Evolutionary conservation across 2,888 invertebrate species (phyloP), one percentile per base, ranked within the genome.

Genomic region (Merodon equestris): DNA sequence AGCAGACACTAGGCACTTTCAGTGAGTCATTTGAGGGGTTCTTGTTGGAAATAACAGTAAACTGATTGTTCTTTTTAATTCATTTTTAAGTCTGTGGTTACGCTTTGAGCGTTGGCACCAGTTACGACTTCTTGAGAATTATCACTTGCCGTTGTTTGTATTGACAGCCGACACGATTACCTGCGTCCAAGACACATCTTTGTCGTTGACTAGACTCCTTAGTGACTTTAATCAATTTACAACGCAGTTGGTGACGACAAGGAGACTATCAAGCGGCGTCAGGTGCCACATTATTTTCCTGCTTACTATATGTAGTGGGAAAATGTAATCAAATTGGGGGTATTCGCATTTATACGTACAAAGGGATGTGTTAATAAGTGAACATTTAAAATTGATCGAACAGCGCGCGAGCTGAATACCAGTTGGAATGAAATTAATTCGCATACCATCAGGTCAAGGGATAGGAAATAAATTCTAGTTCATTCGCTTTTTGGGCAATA

Each of bases 241-340:
- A 61, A 27, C 60, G 27, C 54, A 45, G 40, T 71, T 50, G 48
- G 34, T 61, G 17, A 18, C 40, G 70, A 61, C 61, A 61, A 47
- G 71, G 56, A 42, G 17, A 14, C 71, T 34, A 56, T 71, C 61
- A 63, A 71, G 61, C 18, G 70, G 70, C 71, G 71, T 71, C 71
- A 71, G 54, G 61, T 71, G 71, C 56, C 71, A 61, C 71, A 71
- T 71, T 50, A 61, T 56, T 36, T 54, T 12, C 47, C 44, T 53
- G 44, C 44, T 4, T 27, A 7, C 7, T 7, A 27, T 27, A 4
- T 27, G 3, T 7, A 27, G 27, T 27, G 27, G 27, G 27, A 7
- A 27, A 27, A 45, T 60, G 51, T 58, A 51, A 38, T 53, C 40
- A 53, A 60, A 53, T 51, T 19, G 57, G 50, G 56, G 51, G 58